Base-by-base conservation (phyloP, 2,888 invertebrate species). In the Tinea semifulvella region DNA sequence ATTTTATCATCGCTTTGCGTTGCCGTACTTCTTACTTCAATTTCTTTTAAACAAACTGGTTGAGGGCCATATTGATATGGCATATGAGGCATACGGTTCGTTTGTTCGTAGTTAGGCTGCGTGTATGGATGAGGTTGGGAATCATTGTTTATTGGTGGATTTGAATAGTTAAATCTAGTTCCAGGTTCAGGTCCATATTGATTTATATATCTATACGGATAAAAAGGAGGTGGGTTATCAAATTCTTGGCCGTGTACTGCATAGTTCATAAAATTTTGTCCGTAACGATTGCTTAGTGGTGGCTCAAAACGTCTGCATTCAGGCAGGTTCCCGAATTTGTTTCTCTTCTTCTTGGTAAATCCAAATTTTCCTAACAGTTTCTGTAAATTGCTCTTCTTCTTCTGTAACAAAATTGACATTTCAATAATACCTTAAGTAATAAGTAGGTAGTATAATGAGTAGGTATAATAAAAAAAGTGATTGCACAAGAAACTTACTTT, bases 1-100 rank as follows among this genome's bases (percentile, higher is more conserved):
- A 14, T 2, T 22, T 69, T 74, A 26, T 63, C 65, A 19, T 72
- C 72, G 53, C 76, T 77, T 48, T 80, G 79, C 1, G 72, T 75
- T 3, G 63, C 73, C 27, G 61, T 68, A 49, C 70, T 79, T 52
- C 71, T 76, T 1, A 79, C 74, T 63, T 79, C 79, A 39, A 79
- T 63, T 53, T 79, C 76, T 51, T 71, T 75, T 1, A 79, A 52
- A 47, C 76, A 76, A 0, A 77, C 50, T 2, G 75, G 75, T 7
- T 16, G 36, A 4, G 10, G 7, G 8, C 28, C 11, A 11, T 28
- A 11, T 7, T 6, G 28, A 28, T 28, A 7, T 6, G 25, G 28
- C 11, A 28, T n/a, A 4, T 28, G 28, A n/a, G 28, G 28, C 8
- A 5, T 22, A 8, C n/a, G 2, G n/a, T 11, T 10, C 35, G 3